Evolutionary conservation across 23 tunicate species (phyloP).

Genomic region (Ascidia mentula): DNA sequence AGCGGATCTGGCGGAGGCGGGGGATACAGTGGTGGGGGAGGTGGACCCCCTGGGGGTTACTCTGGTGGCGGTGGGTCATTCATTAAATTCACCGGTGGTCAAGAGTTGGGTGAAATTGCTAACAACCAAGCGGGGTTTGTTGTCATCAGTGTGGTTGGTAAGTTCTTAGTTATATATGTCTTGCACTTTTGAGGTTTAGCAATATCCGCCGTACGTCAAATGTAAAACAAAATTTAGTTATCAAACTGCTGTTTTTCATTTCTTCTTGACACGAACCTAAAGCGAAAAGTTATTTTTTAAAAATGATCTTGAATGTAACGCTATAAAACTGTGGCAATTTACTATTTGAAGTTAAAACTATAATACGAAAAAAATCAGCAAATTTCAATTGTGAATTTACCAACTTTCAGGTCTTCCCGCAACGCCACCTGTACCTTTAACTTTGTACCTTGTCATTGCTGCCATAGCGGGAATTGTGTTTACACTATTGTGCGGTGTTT

Average conservation of each 20-base stretch:
- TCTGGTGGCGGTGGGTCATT: conserved; percentile 97
- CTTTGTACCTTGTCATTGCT: conserved; percentile 51
- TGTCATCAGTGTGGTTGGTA: conserved; percentile 65
- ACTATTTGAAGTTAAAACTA: no score
- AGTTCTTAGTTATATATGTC: no score
- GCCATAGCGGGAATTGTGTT: conserved; percentile 55
- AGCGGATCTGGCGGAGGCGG: conserved; percentile 92
- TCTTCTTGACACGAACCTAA: no score
- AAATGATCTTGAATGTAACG: no score
- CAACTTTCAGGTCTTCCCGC: conserved; percentile 43
- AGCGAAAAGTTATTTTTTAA: no score
- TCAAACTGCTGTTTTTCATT: no score
- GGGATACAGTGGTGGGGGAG: conserved; percentile 97
- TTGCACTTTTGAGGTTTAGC: no score
- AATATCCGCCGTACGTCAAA: no score
- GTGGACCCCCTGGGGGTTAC: conserved; percentile 77
- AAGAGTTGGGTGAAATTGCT: conserved; percentile 57
- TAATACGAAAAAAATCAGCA: no score
- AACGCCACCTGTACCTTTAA: conserved; percentile 57
- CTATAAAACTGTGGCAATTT: no score
- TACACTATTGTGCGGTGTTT: conserved; percentile 38
- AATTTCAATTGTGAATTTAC: no score
- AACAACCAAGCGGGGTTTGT: conserved; percentile 69
- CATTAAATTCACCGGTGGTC: conserved; percentile 75
- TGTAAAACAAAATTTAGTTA: no score